phyloP scores from a whole-genome alignment of 2,888 invertebrate genomes.

The Hirtodrosophila alboralis region DNA sequence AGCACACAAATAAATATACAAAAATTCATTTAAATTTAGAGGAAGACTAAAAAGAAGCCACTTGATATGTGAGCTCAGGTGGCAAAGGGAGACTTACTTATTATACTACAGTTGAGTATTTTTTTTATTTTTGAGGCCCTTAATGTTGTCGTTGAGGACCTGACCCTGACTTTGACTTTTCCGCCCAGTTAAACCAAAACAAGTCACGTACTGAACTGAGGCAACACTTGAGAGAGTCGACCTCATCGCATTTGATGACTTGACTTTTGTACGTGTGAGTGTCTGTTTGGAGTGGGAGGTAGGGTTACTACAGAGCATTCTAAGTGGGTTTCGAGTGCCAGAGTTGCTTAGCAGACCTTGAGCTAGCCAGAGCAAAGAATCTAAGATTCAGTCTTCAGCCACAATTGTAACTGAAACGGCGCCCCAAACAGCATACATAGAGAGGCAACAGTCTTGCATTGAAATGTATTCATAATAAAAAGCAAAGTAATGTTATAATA shows the following conservation, averaged over 20 bases:
- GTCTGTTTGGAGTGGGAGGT: slow-evolving; percentile 15
- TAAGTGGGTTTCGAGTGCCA: slow-evolving; percentile 39
- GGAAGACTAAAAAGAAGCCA: slow-evolving; percentile 24
- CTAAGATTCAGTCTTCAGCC: slow-evolving; percentile 25
- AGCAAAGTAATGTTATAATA: too few relatives aligned
- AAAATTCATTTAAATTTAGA: slow-evolving; percentile 3
- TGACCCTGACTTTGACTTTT: slow-evolving; percentile 76
- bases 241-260: slow-evolving; percentile 36
- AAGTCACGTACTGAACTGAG: slow-evolving; percentile 65
- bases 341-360: slow-evolving; percentile 60
- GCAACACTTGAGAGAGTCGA: slow-evolving; percentile 37
- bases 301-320: slow-evolving; percentile 28
- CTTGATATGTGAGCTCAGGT: slow-evolving; percentile 32
- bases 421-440: slow-evolving; percentile 17
- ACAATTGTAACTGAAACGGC: slow-evolving; percentile 57
- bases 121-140: slow-evolving; percentile 13
- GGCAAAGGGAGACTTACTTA: slow-evolving; percentile 6
- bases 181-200: slow-evolving; percentile 41
- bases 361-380: slow-evolving; percentile 9
- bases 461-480: slow-evolving; percentile 36
- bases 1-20: slow-evolving; percentile 1
- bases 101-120: slow-evolving; percentile 12
- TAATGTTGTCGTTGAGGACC: slow-evolving; percentile 5
- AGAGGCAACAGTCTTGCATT: too few relatives aligned
- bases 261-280: slow-evolving; percentile 12